These are phyloP conservation scores for Lepidothrix coronata DNA, from an alignment of 2,113 vertebrate species.

Conservation along the genomic window DNA sequence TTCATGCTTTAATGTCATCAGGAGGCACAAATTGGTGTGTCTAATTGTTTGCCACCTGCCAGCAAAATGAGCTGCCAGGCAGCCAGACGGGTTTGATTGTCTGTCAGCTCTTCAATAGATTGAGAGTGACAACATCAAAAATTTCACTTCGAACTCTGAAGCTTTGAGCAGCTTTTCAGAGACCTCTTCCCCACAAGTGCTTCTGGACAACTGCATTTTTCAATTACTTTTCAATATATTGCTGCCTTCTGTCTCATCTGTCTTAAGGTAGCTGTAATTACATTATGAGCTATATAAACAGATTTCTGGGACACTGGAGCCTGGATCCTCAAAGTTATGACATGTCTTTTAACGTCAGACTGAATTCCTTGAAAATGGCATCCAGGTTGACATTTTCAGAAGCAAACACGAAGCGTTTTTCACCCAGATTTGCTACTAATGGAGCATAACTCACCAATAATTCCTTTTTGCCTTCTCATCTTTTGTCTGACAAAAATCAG, in stretches of 20 bases:
- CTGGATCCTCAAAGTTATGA: slow-evolving; percentile 70
- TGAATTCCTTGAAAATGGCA: slow-evolving; percentile 59
- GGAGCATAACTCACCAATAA: slow-evolving; percentile 7
- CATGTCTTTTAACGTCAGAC: slow-evolving; percentile 65
- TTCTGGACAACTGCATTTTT: slow-evolving; percentile 80
- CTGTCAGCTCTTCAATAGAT: slow-evolving; percentile 89
- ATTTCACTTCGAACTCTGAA: slow-evolving; percentile 80
- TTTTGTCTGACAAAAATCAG: neutral
- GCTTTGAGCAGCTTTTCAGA: slow-evolving; percentile 76
- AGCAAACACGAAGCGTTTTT: slow-evolving; percentile 33
- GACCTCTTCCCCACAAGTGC: slow-evolving; percentile 75
- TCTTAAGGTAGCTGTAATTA: slow-evolving; percentile 78
- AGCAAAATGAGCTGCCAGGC: slow-evolving; percentile 97
- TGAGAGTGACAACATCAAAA: slow-evolving; percentile 96
- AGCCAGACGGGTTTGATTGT: slow-evolving; percentile 91
- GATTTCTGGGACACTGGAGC: slow-evolving; percentile 60
- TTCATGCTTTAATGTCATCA: slow-evolving; percentile 94
- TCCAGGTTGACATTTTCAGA: slow-evolving; percentile 54
- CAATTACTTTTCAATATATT: slow-evolving; percentile 78
- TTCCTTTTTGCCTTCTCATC: slow-evolving; percentile 25
- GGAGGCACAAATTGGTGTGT: slow-evolving; percentile 94
- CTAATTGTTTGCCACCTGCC: slow-evolving; percentile 99
- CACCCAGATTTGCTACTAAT: slow-evolving; percentile 24
- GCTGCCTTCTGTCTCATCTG: slow-evolving; percentile 74
- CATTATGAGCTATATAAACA: slow-evolving; percentile 72